Evolutionary conservation across 2,888 invertebrate species (phyloP).

Genomic region (Neria commutata): DNA sequence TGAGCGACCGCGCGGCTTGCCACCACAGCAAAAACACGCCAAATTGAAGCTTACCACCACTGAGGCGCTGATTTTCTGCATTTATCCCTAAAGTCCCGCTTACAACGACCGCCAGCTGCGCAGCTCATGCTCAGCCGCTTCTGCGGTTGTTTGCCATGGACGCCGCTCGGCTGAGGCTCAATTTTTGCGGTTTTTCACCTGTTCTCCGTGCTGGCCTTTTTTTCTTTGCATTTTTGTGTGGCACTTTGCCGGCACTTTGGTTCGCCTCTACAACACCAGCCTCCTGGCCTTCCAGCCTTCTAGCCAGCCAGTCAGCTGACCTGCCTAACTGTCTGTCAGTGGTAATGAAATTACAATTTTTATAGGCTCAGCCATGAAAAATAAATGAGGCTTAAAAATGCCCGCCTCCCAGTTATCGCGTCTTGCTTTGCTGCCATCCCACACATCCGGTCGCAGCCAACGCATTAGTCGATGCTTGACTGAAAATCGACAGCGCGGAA

Average conservation of each 20-base stretch:
- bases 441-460: neutral
- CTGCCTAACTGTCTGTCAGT: constrained; percentile 32
- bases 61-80: neutral
- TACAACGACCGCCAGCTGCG: neutral
- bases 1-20: neutral
- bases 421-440: neutral
- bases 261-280: neutral
- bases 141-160: neutral
- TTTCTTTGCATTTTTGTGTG: neutral
- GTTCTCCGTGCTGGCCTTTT: constrained; percentile 3
- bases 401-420: too few species aligned
- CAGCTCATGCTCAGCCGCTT: neutral
- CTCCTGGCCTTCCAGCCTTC: neutral
- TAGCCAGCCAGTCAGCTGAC: neutral
- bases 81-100: neutral
- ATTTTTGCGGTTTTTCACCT: constrained; percentile 4
- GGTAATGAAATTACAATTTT: constrained; percentile 56
- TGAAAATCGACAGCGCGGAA: neutral
- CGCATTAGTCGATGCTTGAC: neutral
- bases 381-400: constrained; percentile 55
- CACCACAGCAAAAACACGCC: neutral
- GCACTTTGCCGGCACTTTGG: neutral
- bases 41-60: neutral
- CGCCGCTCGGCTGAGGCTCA: too few species aligned
- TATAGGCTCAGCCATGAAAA: constrained; percentile 49